These are phyloP conservation scores for Batillaria attramentaria DNA, from an alignment of 1,140 invertebrate species.

Conservation along the genomic window DNA sequence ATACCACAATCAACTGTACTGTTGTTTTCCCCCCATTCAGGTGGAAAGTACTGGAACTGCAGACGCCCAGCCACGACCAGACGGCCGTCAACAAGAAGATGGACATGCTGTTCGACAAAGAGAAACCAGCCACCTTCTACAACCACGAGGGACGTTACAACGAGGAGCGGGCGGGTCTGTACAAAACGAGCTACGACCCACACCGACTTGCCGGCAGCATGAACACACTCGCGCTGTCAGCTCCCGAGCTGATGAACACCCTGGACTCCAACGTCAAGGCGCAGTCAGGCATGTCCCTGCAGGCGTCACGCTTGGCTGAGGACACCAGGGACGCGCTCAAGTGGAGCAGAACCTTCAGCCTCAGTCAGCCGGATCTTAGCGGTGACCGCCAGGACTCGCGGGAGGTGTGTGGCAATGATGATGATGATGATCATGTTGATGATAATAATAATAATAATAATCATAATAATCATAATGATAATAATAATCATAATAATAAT, in stretches of 20 bases:
- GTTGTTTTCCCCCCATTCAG: background rate
- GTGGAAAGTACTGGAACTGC: conserved; percentile 62
- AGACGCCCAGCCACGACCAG: conserved; percentile 60
- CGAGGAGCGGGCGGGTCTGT: conserved; percentile 65
- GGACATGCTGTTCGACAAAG: conserved; percentile 45
- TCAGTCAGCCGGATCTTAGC: conserved; percentile 1
- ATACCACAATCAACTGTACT: background rate
- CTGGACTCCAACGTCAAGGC: conserved; percentile 55
- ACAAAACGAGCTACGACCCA: conserved; percentile 67
- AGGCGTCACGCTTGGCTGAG: background rate
- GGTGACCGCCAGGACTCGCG: background rate
- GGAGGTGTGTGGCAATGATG: conserved; percentile 9
- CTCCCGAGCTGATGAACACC: conserved; percentile 61
- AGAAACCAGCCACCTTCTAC: conserved; percentile 64
- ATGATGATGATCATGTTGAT: too few species aligned
- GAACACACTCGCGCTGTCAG: conserved; percentile 51
- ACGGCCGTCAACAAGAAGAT: conserved; percentile 57
- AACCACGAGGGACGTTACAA: conserved; percentile 66
- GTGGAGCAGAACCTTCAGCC: conserved; percentile 14
- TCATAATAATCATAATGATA: too few species aligned
- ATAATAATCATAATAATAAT: too few species aligned
- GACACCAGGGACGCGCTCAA: conserved; percentile 18
- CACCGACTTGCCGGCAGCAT: conserved; percentile 58
- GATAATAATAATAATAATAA: too few species aligned
- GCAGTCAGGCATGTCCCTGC: background rate